phyloP scores from a whole-genome alignment of 2,113 vertebrate species.

The Centropus unirufus region DNA sequence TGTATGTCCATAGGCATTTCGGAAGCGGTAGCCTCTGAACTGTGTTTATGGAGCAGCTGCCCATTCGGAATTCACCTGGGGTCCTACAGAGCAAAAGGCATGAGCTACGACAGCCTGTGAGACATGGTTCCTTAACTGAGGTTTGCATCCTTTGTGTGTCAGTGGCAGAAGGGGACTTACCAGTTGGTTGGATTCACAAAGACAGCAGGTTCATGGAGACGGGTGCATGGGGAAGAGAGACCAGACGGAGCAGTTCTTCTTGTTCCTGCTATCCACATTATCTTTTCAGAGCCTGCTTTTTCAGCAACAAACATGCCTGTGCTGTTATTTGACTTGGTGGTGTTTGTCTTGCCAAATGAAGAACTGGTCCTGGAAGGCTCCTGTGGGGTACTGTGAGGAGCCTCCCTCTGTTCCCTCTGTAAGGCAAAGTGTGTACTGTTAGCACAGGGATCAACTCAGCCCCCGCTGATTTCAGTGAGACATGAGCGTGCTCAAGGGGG shows the following conservation, averaged over 20 bases:
- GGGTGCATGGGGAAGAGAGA: neutral
- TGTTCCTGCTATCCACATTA: conserved; percentile 33
- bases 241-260: conserved; percentile 63
- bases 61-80: neutral
- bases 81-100: neutral
- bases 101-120: neutral
- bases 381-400: neutral
- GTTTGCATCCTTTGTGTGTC: fast-evolving
- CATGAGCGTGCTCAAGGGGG: neutral
- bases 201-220: neutral
- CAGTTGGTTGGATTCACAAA: conserved; percentile 4
- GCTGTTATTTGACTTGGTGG: neutral
- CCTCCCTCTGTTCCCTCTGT: neutral
- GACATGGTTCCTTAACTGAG: neutral
- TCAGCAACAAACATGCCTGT: conserved; percentile 8
- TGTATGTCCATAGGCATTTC: neutral
- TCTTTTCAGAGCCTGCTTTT: conserved; percentile 41
- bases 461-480: neutral
- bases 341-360: neutral
- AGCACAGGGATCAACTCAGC: neutral
- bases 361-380: neutral
- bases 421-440: neutral
- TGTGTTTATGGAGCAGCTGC: neutral
- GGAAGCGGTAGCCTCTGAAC: neutral
- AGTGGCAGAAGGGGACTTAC: neutral